Conservation (phyloP, 2,113 vertebrate species). For the Grantiella picta region DNA sequence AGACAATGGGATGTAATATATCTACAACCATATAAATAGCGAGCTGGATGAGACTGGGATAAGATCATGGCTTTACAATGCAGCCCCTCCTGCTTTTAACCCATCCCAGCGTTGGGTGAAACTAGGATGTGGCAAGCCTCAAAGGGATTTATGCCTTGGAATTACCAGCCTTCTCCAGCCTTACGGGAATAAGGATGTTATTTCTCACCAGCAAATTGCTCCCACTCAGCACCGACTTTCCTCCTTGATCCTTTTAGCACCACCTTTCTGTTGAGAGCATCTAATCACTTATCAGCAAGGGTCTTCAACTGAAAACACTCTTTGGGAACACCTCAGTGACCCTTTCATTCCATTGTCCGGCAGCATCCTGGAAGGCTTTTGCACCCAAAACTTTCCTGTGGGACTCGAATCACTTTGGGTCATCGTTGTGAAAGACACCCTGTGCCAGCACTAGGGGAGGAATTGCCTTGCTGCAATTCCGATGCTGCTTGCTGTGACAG, state of each 20-base stretch:
- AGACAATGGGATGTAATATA: slow-evolving; percentile 49
- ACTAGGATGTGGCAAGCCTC: slow-evolving; percentile 53
- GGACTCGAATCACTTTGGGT: background rate
- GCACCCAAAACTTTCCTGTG: background rate
- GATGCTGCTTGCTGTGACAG: slow-evolving; percentile 53
- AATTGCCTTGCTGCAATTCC: background rate
- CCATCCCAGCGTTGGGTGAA: slow-evolving; percentile 2
- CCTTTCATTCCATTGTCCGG: background rate
- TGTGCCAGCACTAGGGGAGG: background rate
- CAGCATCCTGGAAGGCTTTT: background rate
- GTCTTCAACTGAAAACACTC: background rate
- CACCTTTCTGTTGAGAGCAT: slow-evolving; percentile 3
- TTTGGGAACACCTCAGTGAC: background rate
- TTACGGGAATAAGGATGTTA: slow-evolving; percentile 59
- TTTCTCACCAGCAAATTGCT: slow-evolving; percentile 44
- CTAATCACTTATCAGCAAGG: slow-evolving; percentile 48
- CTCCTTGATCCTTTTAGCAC: slow-evolving; percentile 43
- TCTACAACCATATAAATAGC: slow-evolving; percentile 45
- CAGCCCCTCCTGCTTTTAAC: slow-evolving; percentile 58
- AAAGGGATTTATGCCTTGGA: slow-evolving; percentile 47
- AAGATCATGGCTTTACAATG: slow-evolving; percentile 60
- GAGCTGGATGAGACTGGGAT: slow-evolving; percentile 25
- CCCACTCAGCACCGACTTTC: slow-evolving; percentile 29
- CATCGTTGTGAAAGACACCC: background rate
- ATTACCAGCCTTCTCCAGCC: background rate